Base-by-base conservation (phyloP, 2,797 vertebrate genomes). In the Urophycis tenuis region DNA sequence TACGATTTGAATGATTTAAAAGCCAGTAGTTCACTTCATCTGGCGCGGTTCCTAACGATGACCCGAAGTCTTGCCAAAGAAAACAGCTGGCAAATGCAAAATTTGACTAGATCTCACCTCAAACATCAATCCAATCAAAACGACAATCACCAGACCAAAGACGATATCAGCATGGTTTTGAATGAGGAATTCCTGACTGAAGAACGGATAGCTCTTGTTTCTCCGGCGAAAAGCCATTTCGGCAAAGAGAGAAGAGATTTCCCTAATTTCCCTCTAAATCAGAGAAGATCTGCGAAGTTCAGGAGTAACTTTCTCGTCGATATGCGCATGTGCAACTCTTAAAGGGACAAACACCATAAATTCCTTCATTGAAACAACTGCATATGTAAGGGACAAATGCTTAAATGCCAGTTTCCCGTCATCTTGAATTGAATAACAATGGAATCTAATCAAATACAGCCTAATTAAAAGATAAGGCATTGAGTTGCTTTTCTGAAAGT, bases 91-190 rank as follows among this genome's bases (percentile, higher is more conserved):
- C 60, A 25, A 82, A 81, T 82, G 78, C 80, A 64, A 74, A 84
- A 77, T 85, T 76, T 79, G 80, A 45, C 79, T 85, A 84, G 45
- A 89, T 83, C 94, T 94, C 91, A 98, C 97, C 96, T 98, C 96
- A 92, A 99, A 98, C 96, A 98, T 98, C 88, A 98, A 91, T 80
- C 95, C 96, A 90, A 97, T 93, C 91, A 99, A 91, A 89, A 98
- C 92, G 85, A 93, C 94, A 87, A 98, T 94, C 84, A 98, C 96
- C 91, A 97, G 83, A 92, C 93, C 95, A 91, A 98, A 96, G 80
- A 95, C 95, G 90, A 98, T 95, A 92, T 99, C 97, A 53, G 97
- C 97, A 78, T 98, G 96, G 90, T 99, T 98, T 87, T 99, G 96
- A 90, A 98, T 96, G 80, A 98, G 84, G 90, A 99, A 99, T 86